These are phyloP conservation scores for Hirtodrosophila duncani DNA, from an alignment of 2,888 invertebrate species.

Conservation along the genomic window DNA sequence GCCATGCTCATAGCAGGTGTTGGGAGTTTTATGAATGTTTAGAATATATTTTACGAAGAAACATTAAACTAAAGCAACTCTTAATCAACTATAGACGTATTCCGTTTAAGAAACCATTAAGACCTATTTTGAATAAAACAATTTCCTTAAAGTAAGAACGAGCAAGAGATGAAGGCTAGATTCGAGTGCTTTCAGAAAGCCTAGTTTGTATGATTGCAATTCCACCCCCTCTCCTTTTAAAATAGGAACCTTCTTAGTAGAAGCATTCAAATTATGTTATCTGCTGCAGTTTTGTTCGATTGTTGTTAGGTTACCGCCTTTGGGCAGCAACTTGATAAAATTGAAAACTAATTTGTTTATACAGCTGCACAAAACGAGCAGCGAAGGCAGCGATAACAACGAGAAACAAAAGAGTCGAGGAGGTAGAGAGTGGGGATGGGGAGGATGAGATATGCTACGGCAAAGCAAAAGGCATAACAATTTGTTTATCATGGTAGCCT, in stretches of 20 bases:
- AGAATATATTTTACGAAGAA: background rate
- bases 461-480: conserved; percentile 48
- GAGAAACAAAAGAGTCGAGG: conserved; percentile 12
- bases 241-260: too few relatives aligned
- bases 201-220: too few relatives aligned
- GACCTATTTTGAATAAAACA: too few relatives aligned
- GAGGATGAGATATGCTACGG: conserved; percentile 13
- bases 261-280: too few relatives aligned
- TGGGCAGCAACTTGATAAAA: conserved; percentile 56
- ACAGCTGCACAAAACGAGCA: conserved; percentile 72
- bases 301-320: conserved; percentile 37
- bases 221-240: too few relatives aligned
- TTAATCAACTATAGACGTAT: background rate
- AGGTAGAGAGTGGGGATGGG: background rate
- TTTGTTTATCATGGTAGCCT: conserved; percentile 68
- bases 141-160: too few relatives aligned
- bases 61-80: background rate
- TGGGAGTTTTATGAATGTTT: background rate
- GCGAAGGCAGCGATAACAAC: conserved; percentile 57
- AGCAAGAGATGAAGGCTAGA: too few relatives aligned
- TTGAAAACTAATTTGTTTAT: conserved; percentile 74
- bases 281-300: too few relatives aligned
- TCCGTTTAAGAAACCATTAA: too few relatives aligned
- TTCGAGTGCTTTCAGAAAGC: too few relatives aligned
- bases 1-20: conserved; percentile 34